Evolutionary conservation across 2,797 vertebrate genomes (phyloP), one percentile per base, ranked within the genome.

Genomic region (Acanthornis magna): DNA sequence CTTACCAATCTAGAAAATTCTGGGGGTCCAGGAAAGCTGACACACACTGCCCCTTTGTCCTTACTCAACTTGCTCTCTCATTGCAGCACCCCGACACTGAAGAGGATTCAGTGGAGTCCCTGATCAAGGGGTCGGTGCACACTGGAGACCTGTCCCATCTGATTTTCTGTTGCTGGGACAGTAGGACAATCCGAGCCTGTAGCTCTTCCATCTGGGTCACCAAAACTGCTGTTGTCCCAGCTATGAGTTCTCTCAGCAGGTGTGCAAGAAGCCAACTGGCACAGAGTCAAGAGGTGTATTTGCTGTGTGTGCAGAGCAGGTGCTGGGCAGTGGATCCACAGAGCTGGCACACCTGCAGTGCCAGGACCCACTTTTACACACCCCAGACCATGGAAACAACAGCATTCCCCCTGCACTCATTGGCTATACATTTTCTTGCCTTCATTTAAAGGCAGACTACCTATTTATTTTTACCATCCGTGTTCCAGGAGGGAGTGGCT

Each of bases 1-100:
- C 42, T 62, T 86, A 47, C 20, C 65, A 62, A 25, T 26, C 25
- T 30, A 30, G 65, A 48, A 77, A 40, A 70, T 54, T 34, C 38
- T 13, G 22, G 27, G 15, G 5, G 13, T 45, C 22, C 62, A 60
- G 16, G 47, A 60, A n/a, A 67, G 47, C 45, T n/a, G n/a, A 13
- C 23, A 60, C 48, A 15, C 38, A 34, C 25, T 7, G 25, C 13
- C 20, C 29, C n/a, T 50, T 8, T 62, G 48, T 25, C 29, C 43
- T 86, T 70, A 50, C 17, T 40, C 36, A 30, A 36, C 26, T 9
- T 32, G 21, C 21, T 50, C 30, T 57, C 11, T 43, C 1, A 0
- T 5, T 50, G 43, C 70, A 74, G 60, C 43, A 17, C 11, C 11
- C 30, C 0, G 0, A 18, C 1, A 0, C 42, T 7, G 25, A 13